A percentile compares a stretch with the other conserved stretches of the same genome.
Conservation (phyloP, 2,797 vertebrate genomes). For the Channallabes apus region DNA sequence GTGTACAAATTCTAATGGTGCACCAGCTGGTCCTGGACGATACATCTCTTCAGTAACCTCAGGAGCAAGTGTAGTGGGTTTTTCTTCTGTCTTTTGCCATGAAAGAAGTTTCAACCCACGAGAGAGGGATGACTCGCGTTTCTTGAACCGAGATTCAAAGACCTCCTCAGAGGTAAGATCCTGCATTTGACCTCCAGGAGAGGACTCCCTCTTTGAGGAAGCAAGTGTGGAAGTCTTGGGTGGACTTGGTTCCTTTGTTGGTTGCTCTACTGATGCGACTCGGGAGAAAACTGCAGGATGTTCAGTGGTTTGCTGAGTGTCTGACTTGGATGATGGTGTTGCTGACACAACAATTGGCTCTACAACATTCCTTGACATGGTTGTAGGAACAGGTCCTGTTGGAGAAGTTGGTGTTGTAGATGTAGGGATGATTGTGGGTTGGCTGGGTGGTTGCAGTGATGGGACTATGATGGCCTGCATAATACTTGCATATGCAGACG, state of each 20-base stretch:
- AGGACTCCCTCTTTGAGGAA: slow-evolving; percentile 61
- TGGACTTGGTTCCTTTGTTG: slow-evolving; percentile 74
- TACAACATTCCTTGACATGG: slow-evolving; percentile 51
- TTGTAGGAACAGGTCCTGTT: slow-evolving; percentile 44
- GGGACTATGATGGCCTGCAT: slow-evolving; percentile 88
- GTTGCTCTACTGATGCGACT: slow-evolving; percentile 77
- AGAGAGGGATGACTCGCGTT: slow-evolving; percentile 86
- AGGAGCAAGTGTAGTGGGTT: slow-evolving; percentile 60
- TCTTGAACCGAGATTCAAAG: slow-evolving; percentile 94
- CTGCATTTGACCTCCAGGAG: slow-evolving; percentile 69
- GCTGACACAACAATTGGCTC: slow-evolving; percentile 44
- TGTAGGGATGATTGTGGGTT: slow-evolving; percentile 36
- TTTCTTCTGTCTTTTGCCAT: slow-evolving; percentile 86
- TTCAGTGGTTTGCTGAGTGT: slow-evolving; percentile 64
- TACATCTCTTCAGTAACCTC: slow-evolving; percentile 86
- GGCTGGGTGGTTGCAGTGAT: slow-evolving; percentile 54
- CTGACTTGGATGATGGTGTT: slow-evolving; percentile 54
- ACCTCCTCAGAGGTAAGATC: slow-evolving; percentile 92
- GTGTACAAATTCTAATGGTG: slow-evolving; percentile 83
- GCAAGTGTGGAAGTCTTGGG: slow-evolving; percentile 58
- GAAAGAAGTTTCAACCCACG: slow-evolving; percentile 87
- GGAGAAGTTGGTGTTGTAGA: slow-evolving; percentile 26
- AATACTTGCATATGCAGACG: slow-evolving; percentile 88
- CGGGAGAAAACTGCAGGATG: slow-evolving; percentile 80
- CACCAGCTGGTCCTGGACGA: slow-evolving; percentile 85